Conservation (phyloP, 2,888 invertebrate species). For the Drosophila mettleri region DNA sequence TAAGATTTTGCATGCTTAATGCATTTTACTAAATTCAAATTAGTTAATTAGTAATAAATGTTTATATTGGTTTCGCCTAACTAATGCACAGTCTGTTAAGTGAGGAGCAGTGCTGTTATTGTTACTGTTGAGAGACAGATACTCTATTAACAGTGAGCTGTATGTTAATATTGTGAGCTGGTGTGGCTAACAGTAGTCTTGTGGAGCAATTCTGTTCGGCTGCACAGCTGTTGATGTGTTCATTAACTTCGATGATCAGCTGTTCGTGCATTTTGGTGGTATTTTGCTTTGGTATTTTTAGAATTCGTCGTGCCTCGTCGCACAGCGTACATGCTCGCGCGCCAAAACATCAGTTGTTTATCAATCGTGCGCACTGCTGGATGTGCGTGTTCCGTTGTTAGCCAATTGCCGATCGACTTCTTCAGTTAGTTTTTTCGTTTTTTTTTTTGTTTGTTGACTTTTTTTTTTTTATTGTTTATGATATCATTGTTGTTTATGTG, state of each 20-base stretch:
- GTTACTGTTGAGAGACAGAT: neutral
- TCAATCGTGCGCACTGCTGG: conserved; percentile 58
- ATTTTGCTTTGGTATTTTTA: conserved; percentile 28
- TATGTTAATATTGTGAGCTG: neutral
- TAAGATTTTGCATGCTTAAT: no score
- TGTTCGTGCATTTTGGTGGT: conserved; percentile 2
- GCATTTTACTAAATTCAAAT: neutral
- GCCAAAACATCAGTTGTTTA: conserved; percentile 62
- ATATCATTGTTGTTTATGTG: conserved; percentile 32
- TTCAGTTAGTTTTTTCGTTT: conserved; percentile 43
- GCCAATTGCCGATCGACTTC: conserved; percentile 33
- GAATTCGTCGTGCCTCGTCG: conserved; percentile 19
- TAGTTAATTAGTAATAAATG: neutral
- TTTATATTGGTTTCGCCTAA: neutral
- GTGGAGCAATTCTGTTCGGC: conserved; percentile 10
- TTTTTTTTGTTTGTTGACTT: conserved; percentile 37
- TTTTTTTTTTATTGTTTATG: conserved; percentile 13
- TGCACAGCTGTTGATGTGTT: neutral
- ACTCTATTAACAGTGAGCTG: conserved; percentile 20
- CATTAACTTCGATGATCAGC: conserved; percentile 21
- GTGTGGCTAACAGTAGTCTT: neutral
- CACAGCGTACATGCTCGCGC: conserved; percentile 35
- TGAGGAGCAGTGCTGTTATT: conserved; percentile 24
- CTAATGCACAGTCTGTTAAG: conserved; percentile 5
- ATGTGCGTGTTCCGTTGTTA: conserved; percentile 49